Base-by-base conservation (phyloP, 2,888 invertebrate genomes). In the Polymixis flavicincta region DNA sequence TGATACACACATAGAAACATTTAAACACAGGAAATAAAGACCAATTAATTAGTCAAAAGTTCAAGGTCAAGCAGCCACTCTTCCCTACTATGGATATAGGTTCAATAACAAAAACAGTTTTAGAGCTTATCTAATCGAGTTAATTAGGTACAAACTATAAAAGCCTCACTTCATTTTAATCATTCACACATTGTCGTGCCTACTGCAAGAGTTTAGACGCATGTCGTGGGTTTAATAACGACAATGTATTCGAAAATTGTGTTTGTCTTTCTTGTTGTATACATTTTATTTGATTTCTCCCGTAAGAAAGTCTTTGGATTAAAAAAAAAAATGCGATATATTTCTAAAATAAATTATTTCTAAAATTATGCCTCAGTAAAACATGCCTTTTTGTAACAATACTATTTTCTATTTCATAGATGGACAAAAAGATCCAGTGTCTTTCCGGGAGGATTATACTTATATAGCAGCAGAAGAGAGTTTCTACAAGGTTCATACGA, bases 211-310 rank as follows among this genome's bases (percentile, higher is more conserved):
- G 50, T 22, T 22, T 22, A 32, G 52, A 25, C 11, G 11, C 25
- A 17, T 25, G 14, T 67, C 42, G 13, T n/a, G 19, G 17, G 9
- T 28, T 7, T 17, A 7, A 11, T 45, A 28, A 50, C 57, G 75
- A 68, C 17, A 75, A 77, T 81, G 78, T 71, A 4, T 65, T 74
- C 60, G 4, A 74, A 80, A 77, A 71, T 13, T 28, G 69, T 78
- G 2, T 71, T 79, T n/a, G 52, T 75, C 13, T 67, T 76, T 37
- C 19, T 77, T 66, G 22, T 76, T 28, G 59, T 86, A 60, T 61
- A 7, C 52, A 61, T 69, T 54, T 37, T 71, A 48, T 48, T 28
- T 17, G 28, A 37, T 59, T 64, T 28, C 45, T 28, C 83, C 61
- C 13, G 83, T 84, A 64, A 83, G 83, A 14, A 9, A 0, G 7